A percentile compares a stretch with the other conserved stretches of the same genome.
Evolutionary conservation across 2,888 invertebrate species (phyloP).

Genomic region (Brenthis ino): DNA sequence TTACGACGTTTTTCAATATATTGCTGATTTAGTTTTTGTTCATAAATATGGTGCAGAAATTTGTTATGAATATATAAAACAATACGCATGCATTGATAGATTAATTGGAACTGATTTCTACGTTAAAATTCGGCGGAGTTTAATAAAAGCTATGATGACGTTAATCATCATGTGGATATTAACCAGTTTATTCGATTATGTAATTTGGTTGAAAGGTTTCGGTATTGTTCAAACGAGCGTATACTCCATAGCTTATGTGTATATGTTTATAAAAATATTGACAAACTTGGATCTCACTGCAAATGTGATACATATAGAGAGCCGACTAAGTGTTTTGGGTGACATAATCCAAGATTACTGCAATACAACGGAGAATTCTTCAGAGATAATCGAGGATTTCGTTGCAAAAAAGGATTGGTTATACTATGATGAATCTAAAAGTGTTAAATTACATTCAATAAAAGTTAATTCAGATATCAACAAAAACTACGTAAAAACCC

Average conservation of each 20-base stretch:
- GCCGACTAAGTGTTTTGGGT: slow-evolving; percentile 54
- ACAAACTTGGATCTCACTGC: slow-evolving; percentile 60
- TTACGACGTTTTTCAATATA: slow-evolving; percentile 59
- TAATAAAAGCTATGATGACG: slow-evolving; percentile 48
- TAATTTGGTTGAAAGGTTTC: slow-evolving; percentile 54
- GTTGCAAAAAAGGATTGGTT: slow-evolving; percentile 54
- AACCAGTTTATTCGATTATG: slow-evolving; percentile 52
- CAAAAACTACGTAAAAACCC: slow-evolving; percentile 47
- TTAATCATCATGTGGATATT: slow-evolving; percentile 52
- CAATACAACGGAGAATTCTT: slow-evolving; percentile 27
- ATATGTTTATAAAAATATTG: slow-evolving; percentile 62
- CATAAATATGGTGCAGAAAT: slow-evolving; percentile 58
- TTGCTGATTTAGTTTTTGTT: slow-evolving; percentile 59
- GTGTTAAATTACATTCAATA: slow-evolving; percentile 2
- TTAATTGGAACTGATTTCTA: slow-evolving; percentile 51
- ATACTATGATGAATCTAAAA: slow-evolving; percentile 33
- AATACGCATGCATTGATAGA: slow-evolving; percentile 57
- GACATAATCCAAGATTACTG: slow-evolving; percentile 53
- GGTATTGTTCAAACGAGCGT: slow-evolving; percentile 49
- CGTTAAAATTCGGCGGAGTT: slow-evolving; percentile 46
- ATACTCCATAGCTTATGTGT: slow-evolving; percentile 55
- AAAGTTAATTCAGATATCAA: slow-evolving; percentile 9
- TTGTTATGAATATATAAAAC: slow-evolving; percentile 55
- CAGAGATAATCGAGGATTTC: slow-evolving; percentile 45
- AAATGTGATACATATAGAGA: slow-evolving; percentile 59